These are phyloP conservation scores for Hemicrepidius hirtus DNA, from an alignment of 2,888 invertebrate genomes.

Conservation along the genomic window DNA sequence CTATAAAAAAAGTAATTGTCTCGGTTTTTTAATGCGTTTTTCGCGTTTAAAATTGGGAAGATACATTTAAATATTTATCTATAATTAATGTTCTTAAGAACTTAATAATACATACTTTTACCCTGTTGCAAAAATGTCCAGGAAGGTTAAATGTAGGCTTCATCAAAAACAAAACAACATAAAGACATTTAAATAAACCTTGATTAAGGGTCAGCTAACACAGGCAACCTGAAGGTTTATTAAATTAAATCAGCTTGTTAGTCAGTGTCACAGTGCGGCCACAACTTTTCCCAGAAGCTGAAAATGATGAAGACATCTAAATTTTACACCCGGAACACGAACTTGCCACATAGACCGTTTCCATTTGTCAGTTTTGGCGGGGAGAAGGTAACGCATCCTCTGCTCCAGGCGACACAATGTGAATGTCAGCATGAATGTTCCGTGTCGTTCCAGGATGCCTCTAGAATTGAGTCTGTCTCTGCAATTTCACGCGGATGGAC, in stretches of 20 bases:
- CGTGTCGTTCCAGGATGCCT: conserved; percentile 42
- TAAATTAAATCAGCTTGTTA: conserved; percentile 18
- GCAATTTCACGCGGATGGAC: conserved; percentile 51
- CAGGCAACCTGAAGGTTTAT: background rate
- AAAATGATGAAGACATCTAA: conserved; percentile 24
- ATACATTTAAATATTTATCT: too few relatives aligned
- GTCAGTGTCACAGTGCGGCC: conserved; percentile 10
- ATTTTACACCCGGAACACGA: conserved; percentile 30
- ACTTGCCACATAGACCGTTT: conserved; percentile 23
- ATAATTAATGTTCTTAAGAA: too few relatives aligned
- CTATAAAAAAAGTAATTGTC: too few relatives aligned
- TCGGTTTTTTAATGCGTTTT: too few relatives aligned
- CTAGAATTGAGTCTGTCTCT: conserved; percentile 46
- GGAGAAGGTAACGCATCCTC: conserved; percentile 16
- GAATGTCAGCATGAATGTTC: conserved; percentile 47
- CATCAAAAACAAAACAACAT: too few relatives aligned
- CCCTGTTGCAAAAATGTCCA: too few relatives aligned
- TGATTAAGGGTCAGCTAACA: background rate
- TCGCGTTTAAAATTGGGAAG: too few relatives aligned
- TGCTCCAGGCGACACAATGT: conserved; percentile 33
- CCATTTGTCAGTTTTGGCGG: conserved; percentile 35
- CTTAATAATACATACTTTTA: too few relatives aligned
- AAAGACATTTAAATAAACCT: too few relatives aligned
- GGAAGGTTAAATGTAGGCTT: too few relatives aligned
- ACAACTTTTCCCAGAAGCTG: conserved; percentile 17